Evolutionary conservation across 2,113 vertebrate genomes (phyloP).

Genomic region (Oncorhynchus tshawytscha): DNA sequence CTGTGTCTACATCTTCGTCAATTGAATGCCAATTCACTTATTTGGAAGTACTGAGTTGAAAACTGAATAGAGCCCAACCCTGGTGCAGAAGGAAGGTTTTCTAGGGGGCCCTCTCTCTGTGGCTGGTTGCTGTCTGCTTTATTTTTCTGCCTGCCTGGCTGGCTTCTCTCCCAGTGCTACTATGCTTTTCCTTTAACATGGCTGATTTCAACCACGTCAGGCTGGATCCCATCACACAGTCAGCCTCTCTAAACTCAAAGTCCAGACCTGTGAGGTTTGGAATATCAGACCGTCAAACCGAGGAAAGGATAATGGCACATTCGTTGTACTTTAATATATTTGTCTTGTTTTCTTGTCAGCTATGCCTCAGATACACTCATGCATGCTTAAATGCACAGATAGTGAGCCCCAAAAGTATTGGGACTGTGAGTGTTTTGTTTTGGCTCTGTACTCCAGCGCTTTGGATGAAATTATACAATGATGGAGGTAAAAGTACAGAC

Average conservation of each 20-base stretch:
- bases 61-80: too few relatives aligned
- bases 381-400: background rate
- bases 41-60: too few relatives aligned
- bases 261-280: background rate
- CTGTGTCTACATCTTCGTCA: conserved; percentile 16
- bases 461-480: too few relatives aligned
- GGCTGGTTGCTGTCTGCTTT: background rate
- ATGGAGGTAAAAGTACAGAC: too few relatives aligned
- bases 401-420: background rate
- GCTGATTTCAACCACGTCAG: conserved; percentile 1
- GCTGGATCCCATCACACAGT: background rate
- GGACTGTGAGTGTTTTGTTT: too few relatives aligned
- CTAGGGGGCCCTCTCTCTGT: background rate
- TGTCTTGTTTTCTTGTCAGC: background rate
- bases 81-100: background rate
- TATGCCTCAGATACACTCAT: background rate
- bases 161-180: background rate
- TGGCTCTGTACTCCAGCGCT: too few relatives aligned
- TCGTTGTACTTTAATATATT: background rate
- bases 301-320: background rate
- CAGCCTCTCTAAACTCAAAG: background rate
- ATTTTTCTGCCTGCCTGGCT: background rate
- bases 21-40: background rate
- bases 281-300: background rate
- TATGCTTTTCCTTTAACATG: background rate